phyloP scores from a whole-genome alignment of 2,888 invertebrate species.

The Cloeon dipterum region DNA sequence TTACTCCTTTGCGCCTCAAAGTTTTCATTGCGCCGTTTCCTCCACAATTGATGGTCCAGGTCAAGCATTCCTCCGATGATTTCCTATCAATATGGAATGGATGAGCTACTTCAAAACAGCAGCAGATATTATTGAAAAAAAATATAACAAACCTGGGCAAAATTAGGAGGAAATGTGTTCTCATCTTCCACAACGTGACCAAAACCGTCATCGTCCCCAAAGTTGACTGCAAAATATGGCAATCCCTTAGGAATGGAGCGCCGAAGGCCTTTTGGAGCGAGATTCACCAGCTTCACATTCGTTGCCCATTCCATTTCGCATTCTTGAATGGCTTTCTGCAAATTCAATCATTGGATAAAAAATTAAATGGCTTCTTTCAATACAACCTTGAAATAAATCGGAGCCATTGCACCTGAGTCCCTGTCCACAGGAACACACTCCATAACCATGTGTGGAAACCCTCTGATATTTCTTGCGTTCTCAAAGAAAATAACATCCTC shows the following conservation, averaged over 20 bases:
- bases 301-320: slow-evolving; percentile 87
- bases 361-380: not conserved
- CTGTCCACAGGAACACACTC: slow-evolving; percentile 74
- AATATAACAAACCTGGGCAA: slow-evolving; percentile 48
- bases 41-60: slow-evolving; percentile 63
- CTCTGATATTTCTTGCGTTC: slow-evolving; percentile 47
- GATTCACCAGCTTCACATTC: slow-evolving; percentile 72
- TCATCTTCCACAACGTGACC: slow-evolving; percentile 96
- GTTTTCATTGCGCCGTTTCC: slow-evolving; percentile 51
- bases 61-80: slow-evolving; percentile 89
- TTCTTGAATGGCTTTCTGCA: slow-evolving; percentile 76
- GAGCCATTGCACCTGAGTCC: slow-evolving; percentile 67
- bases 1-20: slow-evolving; percentile 54
- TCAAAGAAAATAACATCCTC: slow-evolving; percentile 82
- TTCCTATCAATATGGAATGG: slow-evolving; percentile 33
- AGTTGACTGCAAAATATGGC: slow-evolving; percentile 86
- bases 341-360: slow-evolving; percentile 1
- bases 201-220: slow-evolving; percentile 76
- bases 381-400: slow-evolving; percentile 87
- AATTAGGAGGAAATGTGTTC: slow-evolving; percentile 58
- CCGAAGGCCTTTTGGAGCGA: slow-evolving; percentile 45
- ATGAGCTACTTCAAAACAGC: slow-evolving; percentile 2
- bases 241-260: slow-evolving; percentile 75
- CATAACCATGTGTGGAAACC: slow-evolving; percentile 61
- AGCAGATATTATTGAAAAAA: not conserved